These are phyloP conservation scores for Temnothorax nylanderi DNA, from an alignment of 1,140 invertebrate species.

Conservation along the genomic window DNA sequence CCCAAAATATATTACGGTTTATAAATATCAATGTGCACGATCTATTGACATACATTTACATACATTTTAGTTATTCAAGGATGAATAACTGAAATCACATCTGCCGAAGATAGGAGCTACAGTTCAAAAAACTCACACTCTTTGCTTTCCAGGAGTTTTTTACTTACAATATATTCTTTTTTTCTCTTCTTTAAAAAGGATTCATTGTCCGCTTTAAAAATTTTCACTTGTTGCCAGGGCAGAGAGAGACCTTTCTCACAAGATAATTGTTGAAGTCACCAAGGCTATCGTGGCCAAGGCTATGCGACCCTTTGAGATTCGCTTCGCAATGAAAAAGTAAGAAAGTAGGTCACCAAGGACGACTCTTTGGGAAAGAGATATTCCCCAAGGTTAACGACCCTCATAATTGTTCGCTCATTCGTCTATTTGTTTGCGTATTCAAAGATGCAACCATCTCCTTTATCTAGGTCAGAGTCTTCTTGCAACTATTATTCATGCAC, in stretches of 20 bases:
- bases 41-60: too few species aligned
- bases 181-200: neutral
- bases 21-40: neutral
- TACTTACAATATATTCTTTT: neutral
- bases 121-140: neutral
- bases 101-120: neutral
- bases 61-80: neutral
- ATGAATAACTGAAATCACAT: neutral
- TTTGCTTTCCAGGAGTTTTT: neutral
- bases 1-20: neutral
- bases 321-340: neutral
- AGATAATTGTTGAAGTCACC: neutral
- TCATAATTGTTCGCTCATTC: conserved; percentile 29
- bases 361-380: neutral
- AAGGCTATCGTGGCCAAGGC: neutral
- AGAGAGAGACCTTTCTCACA: neutral
- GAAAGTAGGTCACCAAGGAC: neutral
- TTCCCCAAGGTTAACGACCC: neutral
- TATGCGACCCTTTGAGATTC: neutral
- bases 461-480: neutral
- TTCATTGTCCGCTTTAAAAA: neutral
- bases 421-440: neutral
- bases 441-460: neutral
- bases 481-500: conserved; percentile 73
- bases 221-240: neutral